Evolutionary conservation across 2,797 vertebrate genomes (phyloP).

Genomic region (Mormyrus hasselquistii): DNA sequence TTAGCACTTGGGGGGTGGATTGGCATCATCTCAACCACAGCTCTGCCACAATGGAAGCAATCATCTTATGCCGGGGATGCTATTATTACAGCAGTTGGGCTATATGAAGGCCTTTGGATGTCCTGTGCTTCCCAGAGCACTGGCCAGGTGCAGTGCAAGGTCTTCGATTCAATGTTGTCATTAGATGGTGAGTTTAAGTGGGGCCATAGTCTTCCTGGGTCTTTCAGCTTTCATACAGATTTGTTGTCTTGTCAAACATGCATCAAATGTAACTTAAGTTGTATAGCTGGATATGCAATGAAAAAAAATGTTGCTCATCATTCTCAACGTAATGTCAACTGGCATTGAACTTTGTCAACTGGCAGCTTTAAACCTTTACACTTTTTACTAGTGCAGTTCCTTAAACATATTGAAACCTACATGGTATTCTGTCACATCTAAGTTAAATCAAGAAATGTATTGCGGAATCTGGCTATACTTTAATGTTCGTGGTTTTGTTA

Average conservation of each 20-base stretch:
- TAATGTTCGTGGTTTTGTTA: background rate
- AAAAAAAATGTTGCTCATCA: background rate
- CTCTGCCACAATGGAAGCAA: slow-evolving; percentile 91
- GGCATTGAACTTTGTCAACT: background rate
- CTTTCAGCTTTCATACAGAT: background rate
- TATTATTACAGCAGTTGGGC: slow-evolving; percentile 95
- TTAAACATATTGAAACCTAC: background rate
- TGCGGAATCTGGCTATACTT: background rate
- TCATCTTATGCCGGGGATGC: slow-evolving; percentile 90
- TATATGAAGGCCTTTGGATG: slow-evolving; percentile 97
- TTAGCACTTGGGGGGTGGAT: slow-evolving; percentile 85
- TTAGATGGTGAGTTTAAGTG: slow-evolving; percentile 78
- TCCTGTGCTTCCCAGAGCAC: slow-evolving; percentile 96
- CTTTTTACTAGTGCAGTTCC: background rate
- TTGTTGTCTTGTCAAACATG: background rate
- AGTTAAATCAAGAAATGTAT: background rate
- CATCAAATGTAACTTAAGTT: background rate
- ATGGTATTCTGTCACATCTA: background rate
- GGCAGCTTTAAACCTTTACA: background rate
- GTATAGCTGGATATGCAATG: background rate
- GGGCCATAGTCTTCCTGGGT: background rate
- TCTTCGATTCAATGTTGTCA: slow-evolving; percentile 91
- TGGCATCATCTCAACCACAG: slow-evolving; percentile 80
- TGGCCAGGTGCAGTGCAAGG: slow-evolving; percentile 94
- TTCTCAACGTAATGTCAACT: background rate